These are phyloP conservation scores for Enoplosus armatus DNA, from an alignment of 2,797 vertebrate genomes.

Conservation along the genomic window DNA sequence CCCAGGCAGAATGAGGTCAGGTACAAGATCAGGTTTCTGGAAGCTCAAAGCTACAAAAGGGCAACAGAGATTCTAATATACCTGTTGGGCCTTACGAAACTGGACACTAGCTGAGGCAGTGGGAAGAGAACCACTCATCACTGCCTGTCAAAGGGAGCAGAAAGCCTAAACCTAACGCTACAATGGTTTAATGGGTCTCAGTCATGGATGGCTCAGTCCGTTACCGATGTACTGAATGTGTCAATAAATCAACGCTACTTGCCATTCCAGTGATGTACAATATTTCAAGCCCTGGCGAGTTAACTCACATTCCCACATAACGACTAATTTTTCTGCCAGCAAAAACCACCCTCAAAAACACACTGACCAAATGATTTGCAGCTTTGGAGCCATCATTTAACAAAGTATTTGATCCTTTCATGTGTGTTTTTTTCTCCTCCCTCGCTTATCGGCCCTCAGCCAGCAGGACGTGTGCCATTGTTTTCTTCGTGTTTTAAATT, in stretches of 20 bases:
- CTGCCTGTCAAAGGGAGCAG: constrained; percentile 66
- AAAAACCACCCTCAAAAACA: constrained; percentile 51
- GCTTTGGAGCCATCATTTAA: constrained; percentile 58
- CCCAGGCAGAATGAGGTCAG: constrained; percentile 86
- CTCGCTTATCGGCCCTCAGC: constrained; percentile 31
- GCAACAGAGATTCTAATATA: constrained; percentile 85
- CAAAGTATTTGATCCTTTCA: constrained; percentile 62
- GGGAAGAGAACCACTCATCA: constrained; percentile 77
- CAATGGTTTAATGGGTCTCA: constrained; percentile 67
- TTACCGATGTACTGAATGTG: constrained; percentile 38
- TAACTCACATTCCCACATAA: constrained; percentile 55
- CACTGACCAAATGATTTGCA: constrained; percentile 69
- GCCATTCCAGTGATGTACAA: constrained; percentile 41
- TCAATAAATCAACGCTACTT: constrained; percentile 71
- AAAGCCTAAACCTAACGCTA: constrained; percentile 76
- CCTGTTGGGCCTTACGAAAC: constrained; percentile 82
- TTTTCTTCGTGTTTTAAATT: constrained; percentile 62
- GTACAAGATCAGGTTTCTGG: constrained; percentile 85
- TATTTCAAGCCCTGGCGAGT: constrained; percentile 38
- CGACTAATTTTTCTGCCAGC: constrained; percentile 48
- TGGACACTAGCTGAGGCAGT: constrained; percentile 75
- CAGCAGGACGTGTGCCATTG: constrained; percentile 60
- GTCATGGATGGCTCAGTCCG: constrained; percentile 60
- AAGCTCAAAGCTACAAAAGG: constrained; percentile 81
- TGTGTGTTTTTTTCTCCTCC: constrained; percentile 29